Percentiles rank a stretch among this genome's conserved stretches.
Conservation (phyloP, 2,113 vertebrate species). For the Phalacrocorax aristotelis region DNA sequence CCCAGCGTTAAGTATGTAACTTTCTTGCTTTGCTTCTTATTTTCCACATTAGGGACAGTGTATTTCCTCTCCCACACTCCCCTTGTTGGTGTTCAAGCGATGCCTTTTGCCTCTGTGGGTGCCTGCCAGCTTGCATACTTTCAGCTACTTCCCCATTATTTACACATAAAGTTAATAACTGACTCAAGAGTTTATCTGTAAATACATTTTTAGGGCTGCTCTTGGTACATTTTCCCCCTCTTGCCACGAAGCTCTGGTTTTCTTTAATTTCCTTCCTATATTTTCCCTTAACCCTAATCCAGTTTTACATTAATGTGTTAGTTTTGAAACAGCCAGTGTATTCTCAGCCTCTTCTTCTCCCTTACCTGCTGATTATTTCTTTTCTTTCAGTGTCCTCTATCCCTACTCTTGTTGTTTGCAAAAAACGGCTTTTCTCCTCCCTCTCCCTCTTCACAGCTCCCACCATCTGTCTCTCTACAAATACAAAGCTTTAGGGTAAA, state of each 20-base stretch:
- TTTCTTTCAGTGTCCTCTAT: background rate
- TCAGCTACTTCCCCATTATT: background rate
- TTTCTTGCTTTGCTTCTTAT: background rate
- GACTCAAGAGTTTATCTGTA: background rate
- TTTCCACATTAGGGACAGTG: background rate
- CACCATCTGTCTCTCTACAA: slow-evolving; percentile 66
- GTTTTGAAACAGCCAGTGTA: background rate
- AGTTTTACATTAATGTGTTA: background rate
- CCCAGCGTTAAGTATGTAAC: background rate
- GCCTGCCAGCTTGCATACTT: background rate
- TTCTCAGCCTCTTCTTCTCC: background rate
- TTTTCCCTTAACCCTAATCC: background rate
- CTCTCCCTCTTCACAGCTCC: slow-evolving; percentile 52
- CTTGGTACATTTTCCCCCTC: background rate
- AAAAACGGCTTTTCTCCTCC: background rate
- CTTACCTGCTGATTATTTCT: slow-evolving; percentile 18
- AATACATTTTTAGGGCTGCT: background rate
- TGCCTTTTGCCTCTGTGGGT: background rate
- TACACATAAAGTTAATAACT: background rate
- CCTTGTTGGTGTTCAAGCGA: fast-evolving
- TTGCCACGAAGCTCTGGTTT: background rate
- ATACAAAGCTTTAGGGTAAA: slow-evolving; percentile 62
- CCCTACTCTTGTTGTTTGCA: slow-evolving; percentile 15
- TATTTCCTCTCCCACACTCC: background rate
- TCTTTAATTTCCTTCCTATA: background rate